Conservation (phyloP, 2,888 invertebrate species). For the Xestia sexstrigata region DNA sequence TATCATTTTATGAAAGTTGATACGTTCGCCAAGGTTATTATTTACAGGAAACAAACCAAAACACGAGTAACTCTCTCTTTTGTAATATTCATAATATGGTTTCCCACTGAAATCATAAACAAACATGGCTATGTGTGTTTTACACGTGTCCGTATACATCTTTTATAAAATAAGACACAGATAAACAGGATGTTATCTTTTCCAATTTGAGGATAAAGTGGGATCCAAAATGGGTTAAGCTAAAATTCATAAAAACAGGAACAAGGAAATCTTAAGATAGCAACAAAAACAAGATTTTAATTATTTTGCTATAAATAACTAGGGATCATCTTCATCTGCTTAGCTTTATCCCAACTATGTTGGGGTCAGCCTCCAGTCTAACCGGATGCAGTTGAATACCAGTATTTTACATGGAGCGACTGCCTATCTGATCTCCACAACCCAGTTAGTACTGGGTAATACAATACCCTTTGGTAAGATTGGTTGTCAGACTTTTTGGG, state of each 20-base stretch:
- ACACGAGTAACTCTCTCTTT: not conserved
- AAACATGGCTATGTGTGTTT: not conserved
- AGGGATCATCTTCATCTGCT: no score
- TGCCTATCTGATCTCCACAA: no score
- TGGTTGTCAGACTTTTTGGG: no score
- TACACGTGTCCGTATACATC: not conserved
- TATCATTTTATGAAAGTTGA: not conserved
- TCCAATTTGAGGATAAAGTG: slow-evolving; percentile 6
- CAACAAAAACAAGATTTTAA: not conserved
- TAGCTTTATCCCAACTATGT: no score
- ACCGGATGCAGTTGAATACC: no score
- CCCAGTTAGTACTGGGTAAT: no score
- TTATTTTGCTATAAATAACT: not conserved
- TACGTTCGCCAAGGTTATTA: not conserved
- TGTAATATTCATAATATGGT: not conserved
- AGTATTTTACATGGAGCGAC: no score
- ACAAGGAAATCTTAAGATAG: not conserved
- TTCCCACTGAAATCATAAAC: not conserved
- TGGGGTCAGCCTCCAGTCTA: no score
- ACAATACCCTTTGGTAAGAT: no score
- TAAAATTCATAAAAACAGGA: not conserved
- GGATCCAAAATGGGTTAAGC: not conserved
- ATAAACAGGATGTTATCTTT: not conserved
- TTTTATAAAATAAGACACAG: slow-evolving; percentile 3
- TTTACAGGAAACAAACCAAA: not conserved